Conservation (phyloP, 2,113 vertebrate species). For the Ondatra zibethicus region DNA sequence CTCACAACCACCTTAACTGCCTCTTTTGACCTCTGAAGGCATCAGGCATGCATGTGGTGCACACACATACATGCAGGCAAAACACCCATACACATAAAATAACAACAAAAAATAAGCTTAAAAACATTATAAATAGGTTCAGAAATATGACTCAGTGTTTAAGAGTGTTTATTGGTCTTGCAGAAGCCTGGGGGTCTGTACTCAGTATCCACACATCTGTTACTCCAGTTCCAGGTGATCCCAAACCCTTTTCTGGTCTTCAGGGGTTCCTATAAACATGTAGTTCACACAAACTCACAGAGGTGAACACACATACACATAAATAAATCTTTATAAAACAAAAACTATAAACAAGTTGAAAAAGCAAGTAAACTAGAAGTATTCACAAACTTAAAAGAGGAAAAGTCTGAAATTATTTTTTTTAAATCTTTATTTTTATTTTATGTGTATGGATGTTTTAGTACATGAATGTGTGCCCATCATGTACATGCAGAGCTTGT, state of each 20-base stretch:
- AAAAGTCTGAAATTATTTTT: not conserved
- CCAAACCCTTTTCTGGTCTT: not conserved
- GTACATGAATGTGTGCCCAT: not conserved
- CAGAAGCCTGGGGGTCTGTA: not conserved
- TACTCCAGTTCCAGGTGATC: not conserved
- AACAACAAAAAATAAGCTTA: not conserved
- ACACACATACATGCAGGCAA: no score
- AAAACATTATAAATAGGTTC: not conserved
- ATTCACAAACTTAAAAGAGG: not conserved
- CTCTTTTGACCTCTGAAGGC: no score
- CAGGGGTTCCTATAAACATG: not conserved
- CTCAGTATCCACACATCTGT: not conserved
- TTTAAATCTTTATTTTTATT: not conserved
- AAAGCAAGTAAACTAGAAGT: conserved; percentile 8
- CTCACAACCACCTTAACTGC: no score
- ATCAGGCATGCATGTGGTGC: no score
- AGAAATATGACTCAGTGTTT: not conserved
- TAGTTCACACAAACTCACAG: not conserved
- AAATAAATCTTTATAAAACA: not conserved
- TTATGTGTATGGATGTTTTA: not conserved
- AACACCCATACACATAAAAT: no score
- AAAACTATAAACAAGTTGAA: not conserved
- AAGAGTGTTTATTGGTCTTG: not conserved
- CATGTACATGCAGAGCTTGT: not conserved
- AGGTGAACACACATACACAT: not conserved